Evolutionary conservation across 2,888 invertebrate species (phyloP).

Genomic region (Dasysyrphus albostriatus): DNA sequence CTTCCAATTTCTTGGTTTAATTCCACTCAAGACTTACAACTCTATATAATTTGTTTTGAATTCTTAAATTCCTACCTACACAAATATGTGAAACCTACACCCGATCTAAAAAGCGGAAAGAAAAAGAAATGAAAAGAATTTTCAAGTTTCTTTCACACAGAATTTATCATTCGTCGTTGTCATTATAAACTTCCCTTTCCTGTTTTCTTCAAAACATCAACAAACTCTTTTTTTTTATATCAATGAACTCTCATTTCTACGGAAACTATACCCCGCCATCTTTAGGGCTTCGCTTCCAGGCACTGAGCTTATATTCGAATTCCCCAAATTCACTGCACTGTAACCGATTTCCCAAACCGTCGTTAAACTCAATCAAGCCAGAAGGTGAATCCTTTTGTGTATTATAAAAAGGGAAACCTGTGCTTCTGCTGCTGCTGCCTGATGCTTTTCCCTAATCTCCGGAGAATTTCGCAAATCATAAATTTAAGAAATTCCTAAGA

Average conservation of each 20-base stretch:
- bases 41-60: too few species aligned
- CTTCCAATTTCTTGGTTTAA: too few species aligned
- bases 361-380: conserved; percentile 49
- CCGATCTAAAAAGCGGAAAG: background rate
- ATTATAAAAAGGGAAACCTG: conserved; percentile 31
- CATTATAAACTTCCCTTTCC: conserved; percentile 39
- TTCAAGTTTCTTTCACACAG: conserved; percentile 15
- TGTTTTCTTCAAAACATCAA: background rate
- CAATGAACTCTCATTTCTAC: conserved; percentile 36
- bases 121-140: conserved; percentile 5
- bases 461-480: conserved; percentile 60
- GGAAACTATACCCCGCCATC: conserved; percentile 53
- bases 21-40: too few species aligned
- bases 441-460: conserved; percentile 38
- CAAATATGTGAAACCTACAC: background rate
- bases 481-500: conserved; percentile 69
- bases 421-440: background rate
- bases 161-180: conserved; percentile 24
- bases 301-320: conserved; percentile 35
- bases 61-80: too few species aligned
- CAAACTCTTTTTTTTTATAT: background rate
- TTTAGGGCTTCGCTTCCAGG: conserved; percentile 35
- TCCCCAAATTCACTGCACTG: conserved; percentile 67
- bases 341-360: conserved; percentile 64
- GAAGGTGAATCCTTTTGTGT: conserved; percentile 32